Base-by-base conservation (phyloP, 2,888 invertebrate genomes). In the Silvanus unidentatus region DNA sequence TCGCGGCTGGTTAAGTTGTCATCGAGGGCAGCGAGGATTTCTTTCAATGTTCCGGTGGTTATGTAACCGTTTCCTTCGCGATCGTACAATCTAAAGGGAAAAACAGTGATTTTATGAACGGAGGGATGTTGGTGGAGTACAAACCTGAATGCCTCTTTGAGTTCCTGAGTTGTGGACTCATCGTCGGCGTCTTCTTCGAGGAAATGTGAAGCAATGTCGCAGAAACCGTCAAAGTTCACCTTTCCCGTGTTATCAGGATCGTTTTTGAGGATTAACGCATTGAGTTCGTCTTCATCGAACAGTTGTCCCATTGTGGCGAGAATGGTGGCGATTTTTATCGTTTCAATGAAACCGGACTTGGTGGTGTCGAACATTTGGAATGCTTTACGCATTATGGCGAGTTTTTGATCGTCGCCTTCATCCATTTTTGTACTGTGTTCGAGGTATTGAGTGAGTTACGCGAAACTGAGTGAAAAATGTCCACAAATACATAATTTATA, bases 321-420 rank as follows among this genome's bases (percentile, higher is more conserved):
- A 62, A 95, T 93, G 59, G 91, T 92, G 54, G 90, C 86, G 69
- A 93, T 88, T 72, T 94, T 93, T 44, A 85, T 73, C 27, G 90
- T 89, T 58, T 94, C 92, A 57, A 95, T 94, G 73, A 86, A 88
- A 38, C 94, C 94, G 51, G 84, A 82, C 74, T 93, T 93, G 59
- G 86, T 86, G 55, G 91, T 90, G 74, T 95, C 95, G 67, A 93
- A 95, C 94, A 95, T 94, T 74, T 92, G 91, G 79, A 95, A 95
- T 62, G 93, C 93, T 73, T 91, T 93, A 69, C 91, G 88, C 79
- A 94, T 87, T 74, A 94, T 90, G 76, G 84, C 86, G 78, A 83
- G 80, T 73, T 87, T 87, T 69, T 87, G 86, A 64, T 86, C 87
- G 65, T 86, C 86, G 4, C 3, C 10, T 5, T 12, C 32, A 4